A percentile compares a stretch with the other conserved stretches of the same genome.
Evolutionary conservation across 2,797 vertebrate species (phyloP).

Genomic region (Echeneis naucrates): DNA sequence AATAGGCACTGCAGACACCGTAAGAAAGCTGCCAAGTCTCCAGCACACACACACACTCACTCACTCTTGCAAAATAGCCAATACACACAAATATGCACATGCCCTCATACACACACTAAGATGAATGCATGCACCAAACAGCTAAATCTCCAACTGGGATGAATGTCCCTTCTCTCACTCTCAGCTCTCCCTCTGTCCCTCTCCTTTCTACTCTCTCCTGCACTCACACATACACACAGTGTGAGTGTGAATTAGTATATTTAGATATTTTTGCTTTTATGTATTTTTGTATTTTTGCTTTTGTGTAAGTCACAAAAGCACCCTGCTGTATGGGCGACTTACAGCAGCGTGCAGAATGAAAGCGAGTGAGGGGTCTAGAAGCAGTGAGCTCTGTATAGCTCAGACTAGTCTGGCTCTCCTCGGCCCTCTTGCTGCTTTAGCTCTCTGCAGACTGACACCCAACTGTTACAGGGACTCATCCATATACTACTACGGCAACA

Average conservation of each 20-base stretch:
- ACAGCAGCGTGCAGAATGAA: constrained; percentile 77
- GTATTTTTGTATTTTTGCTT: constrained; percentile 59
- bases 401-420: constrained; percentile 57
- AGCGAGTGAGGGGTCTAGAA: constrained; percentile 53
- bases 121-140: constrained; percentile 71
- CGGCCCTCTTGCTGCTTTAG: constrained; percentile 56
- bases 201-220: constrained; percentile 31
- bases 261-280: constrained; percentile 72
- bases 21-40: constrained; percentile 69
- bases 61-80: constrained; percentile 16
- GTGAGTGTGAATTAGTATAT: constrained; percentile 55
- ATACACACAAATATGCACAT: constrained; percentile 51
- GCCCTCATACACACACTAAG: constrained; percentile 46
- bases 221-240: constrained; percentile 10
- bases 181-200: constrained; percentile 34
- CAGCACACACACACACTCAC: constrained; percentile 26
- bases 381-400: constrained; percentile 52
- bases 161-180: constrained; percentile 58
- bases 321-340: constrained; percentile 65
- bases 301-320: too few relatives aligned
- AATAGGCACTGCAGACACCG: constrained; percentile 80
- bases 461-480: constrained; percentile 68
- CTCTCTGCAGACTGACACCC: constrained; percentile 72
- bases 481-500: constrained; percentile 57
- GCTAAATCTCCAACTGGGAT: constrained; percentile 70